Evolutionary conservation across 1,140 invertebrate genomes (phyloP).

Genomic region (Chymomyza costata): DNA sequence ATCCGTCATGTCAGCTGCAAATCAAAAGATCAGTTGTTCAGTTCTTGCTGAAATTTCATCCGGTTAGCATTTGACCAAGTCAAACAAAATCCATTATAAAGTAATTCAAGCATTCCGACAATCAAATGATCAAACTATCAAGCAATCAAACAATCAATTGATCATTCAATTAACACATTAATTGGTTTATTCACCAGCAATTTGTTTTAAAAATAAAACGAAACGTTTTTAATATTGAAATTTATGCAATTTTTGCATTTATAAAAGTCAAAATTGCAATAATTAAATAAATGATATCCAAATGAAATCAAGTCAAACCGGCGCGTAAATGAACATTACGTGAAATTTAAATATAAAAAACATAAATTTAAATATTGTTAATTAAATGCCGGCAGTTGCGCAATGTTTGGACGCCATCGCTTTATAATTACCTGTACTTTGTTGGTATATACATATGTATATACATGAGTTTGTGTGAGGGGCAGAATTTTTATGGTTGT

Average conservation of each 20-base stretch:
- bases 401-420: too few species aligned
- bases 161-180: constrained; percentile 45
- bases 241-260: too few species aligned
- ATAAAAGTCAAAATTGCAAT: constrained; percentile 4
- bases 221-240: constrained; percentile 9
- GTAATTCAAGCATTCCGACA: too few species aligned
- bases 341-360: constrained; percentile 26
- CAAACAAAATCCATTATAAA: too few species aligned
- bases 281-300: constrained; percentile 34
- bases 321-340: constrained; percentile 23
- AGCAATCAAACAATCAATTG: constrained; percentile 1
- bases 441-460: constrained; percentile 2
- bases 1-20: too few species aligned
- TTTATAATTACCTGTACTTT: too few species aligned
- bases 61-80: constrained; percentile 45
- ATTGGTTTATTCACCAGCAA: constrained; percentile 61
- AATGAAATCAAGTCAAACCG: constrained; percentile 35
- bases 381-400: constrained; percentile 57
- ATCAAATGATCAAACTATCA: constrained; percentile 29
- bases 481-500: constrained; percentile 30
- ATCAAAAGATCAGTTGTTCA: too few species aligned
- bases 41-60: constrained; percentile 39
- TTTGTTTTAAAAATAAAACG: constrained; percentile 22
- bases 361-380: constrained; percentile 33
- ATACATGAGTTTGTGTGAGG: constrained; percentile 22